Conservation (phyloP, 1,140 invertebrate genomes). For the Ceratosolen fusciceps region DNA sequence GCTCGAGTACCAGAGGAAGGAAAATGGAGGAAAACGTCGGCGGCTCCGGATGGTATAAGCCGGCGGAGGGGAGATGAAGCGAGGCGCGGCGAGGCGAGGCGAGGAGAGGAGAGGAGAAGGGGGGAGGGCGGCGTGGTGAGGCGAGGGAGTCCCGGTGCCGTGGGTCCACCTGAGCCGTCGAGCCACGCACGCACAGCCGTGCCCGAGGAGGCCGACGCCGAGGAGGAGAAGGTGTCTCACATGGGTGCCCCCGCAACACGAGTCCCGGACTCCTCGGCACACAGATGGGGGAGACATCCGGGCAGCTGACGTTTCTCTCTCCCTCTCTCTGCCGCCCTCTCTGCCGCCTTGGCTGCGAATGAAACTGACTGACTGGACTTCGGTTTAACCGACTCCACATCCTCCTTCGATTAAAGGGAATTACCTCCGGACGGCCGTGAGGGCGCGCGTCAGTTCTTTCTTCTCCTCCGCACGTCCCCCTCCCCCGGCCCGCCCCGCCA, state of each 20-base stretch:
- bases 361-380: constrained; percentile 71
- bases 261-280: constrained; percentile 53
- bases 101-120: constrained; percentile 31
- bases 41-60: background rate
- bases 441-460: constrained; percentile 5
- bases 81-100: constrained; percentile 38
- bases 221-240: constrained; percentile 70
- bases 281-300: constrained; percentile 72
- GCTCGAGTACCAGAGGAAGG: too few relatives aligned
- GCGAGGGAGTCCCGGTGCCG: constrained; percentile 49
- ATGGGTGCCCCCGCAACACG: constrained; percentile 70
- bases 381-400: constrained; percentile 72
- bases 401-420: constrained; percentile 72
- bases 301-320: constrained; percentile 69
- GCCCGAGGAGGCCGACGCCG: background rate
- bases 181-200: background rate
- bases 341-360: constrained; percentile 54
- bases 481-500: background rate
- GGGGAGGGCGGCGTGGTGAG: constrained; percentile 46
- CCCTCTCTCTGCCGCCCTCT: constrained; percentile 6
- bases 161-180: constrained; percentile 64
- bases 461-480: background rate
- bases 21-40: background rate
- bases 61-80: background rate
- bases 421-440: constrained; percentile 60